These are phyloP conservation scores for Cyrtodaria siliqua DNA, from an alignment of 2,888 invertebrate genomes.

Conservation along the genomic window DNA sequence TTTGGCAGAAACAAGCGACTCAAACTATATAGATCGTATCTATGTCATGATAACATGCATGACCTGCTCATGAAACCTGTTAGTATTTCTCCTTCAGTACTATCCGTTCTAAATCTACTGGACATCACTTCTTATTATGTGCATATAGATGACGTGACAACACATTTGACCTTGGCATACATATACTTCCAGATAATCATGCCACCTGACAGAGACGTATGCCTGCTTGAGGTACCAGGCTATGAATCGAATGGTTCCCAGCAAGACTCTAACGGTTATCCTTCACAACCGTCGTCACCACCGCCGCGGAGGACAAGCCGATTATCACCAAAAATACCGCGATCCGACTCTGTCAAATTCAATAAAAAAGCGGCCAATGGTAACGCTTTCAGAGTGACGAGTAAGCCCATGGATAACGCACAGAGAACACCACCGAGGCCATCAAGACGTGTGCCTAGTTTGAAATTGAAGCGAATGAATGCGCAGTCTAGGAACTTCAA, in stretches of 20 bases:
- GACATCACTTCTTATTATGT: no score
- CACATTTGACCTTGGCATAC: neutral
- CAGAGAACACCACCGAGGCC: slow-evolving; percentile 70
- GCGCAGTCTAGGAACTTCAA: slow-evolving; percentile 57
- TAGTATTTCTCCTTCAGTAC: no score
- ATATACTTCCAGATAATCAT: slow-evolving; percentile 16
- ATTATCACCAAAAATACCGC: slow-evolving; percentile 73
- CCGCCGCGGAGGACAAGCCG: slow-evolving; percentile 26
- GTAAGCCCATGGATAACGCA: slow-evolving; percentile 50
- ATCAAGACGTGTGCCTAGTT: slow-evolving; percentile 79
- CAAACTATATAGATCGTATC: no score
- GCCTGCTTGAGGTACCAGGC: slow-evolving; percentile 11
- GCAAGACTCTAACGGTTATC: slow-evolving; percentile 21
- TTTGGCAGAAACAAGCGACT: no score
- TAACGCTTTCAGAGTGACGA: slow-evolving; percentile 69
- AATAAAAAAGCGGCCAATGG: slow-evolving; percentile 77
- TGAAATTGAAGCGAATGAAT: slow-evolving; percentile 80
- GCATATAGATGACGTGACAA: no score
- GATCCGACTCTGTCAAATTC: slow-evolving; percentile 81
- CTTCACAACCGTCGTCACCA: slow-evolving; percentile 29
- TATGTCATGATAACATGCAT: no score
- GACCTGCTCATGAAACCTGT: no score
- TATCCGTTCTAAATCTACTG: no score
- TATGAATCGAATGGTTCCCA: slow-evolving; percentile 15
- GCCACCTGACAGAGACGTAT: slow-evolving; percentile 14